phyloP scores from a whole-genome alignment of 2,797 vertebrate species.

The Acipenser ruthenus region DNA sequence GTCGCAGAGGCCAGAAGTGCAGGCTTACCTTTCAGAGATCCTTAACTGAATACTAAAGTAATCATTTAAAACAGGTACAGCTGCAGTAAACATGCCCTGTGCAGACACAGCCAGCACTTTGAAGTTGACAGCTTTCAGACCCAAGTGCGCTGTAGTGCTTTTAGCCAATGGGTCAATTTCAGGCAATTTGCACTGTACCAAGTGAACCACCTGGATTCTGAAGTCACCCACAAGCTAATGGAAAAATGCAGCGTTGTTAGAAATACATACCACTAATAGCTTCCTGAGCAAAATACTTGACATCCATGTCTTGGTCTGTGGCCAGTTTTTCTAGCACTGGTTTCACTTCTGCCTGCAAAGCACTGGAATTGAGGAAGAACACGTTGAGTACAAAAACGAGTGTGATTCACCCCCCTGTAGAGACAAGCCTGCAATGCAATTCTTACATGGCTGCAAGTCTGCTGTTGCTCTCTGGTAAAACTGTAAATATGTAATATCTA shows the following conservation, averaged over 20 bases:
- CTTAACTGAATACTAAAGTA: too few relatives aligned
- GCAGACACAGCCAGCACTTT: too few relatives aligned
- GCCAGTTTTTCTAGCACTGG: constrained; percentile 78
- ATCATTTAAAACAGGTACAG: too few relatives aligned
- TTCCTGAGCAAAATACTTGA: constrained; percentile 89
- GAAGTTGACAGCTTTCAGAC: too few relatives aligned
- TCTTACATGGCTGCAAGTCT: background rate
- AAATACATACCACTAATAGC: constrained; percentile 70
- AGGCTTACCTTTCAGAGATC: too few relatives aligned
- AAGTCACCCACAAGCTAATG: background rate
- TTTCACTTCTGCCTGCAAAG: constrained; percentile 78
- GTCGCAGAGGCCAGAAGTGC: too few relatives aligned
- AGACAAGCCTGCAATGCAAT: too few relatives aligned
- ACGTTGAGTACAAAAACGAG: background rate
- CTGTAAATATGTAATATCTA: too few relatives aligned
- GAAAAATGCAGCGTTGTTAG: background rate
- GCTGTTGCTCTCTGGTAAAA: too few relatives aligned
- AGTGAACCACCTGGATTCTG: background rate
- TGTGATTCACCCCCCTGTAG: too few relatives aligned
- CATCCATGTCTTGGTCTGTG: constrained; percentile 81
- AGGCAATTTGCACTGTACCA: background rate
- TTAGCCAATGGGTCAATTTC: background rate
- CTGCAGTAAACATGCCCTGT: too few relatives aligned
- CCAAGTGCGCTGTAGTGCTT: too few relatives aligned
- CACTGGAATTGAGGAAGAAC: constrained; percentile 41